phyloP scores from a whole-genome alignment of 1,140 invertebrate species.

The Pissodes strobi region DNA sequence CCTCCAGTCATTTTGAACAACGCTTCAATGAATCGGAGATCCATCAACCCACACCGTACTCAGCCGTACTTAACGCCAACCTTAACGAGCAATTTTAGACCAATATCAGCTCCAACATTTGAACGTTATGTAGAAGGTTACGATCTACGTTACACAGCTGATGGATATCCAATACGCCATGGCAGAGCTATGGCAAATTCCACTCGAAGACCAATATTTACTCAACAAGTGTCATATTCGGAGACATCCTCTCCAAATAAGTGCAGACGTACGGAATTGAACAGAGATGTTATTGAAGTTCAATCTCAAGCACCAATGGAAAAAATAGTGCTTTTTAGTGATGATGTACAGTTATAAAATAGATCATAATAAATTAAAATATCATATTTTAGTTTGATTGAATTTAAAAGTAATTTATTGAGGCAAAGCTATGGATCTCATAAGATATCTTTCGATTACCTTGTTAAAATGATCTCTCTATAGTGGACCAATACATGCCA shows the following conservation, averaged over 20 bases:
- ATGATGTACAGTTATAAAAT: constrained; percentile 7
- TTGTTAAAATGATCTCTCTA: too few relatives aligned
- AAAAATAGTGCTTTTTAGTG: background rate
- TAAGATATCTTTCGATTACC: too few relatives aligned
- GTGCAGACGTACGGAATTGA: too few relatives aligned
- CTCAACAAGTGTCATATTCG: constrained; percentile 1
- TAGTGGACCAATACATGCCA: too few relatives aligned
- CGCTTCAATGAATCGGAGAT: background rate
- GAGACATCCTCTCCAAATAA: background rate
- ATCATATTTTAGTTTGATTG: too few relatives aligned
- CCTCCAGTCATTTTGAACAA: background rate
- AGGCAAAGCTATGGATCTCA: too few relatives aligned
- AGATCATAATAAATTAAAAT: too few relatives aligned
- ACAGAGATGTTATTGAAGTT: background rate
- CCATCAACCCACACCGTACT: background rate
- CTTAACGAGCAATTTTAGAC: constrained; percentile 4
- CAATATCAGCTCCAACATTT: constrained; percentile 25
- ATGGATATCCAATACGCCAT: constrained; percentile 69
- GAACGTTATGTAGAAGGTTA: constrained; percentile 19
- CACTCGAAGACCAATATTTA: too few relatives aligned
- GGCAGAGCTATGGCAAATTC: background rate
- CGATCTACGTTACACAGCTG: constrained; percentile 75
- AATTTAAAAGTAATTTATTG: too few relatives aligned
- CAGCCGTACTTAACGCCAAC: constrained; percentile 27
- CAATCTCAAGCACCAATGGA: constrained; percentile 46